phyloP scores from a whole-genome alignment of 2,797 vertebrate genomes.

The Rhincodon typus region DNA sequence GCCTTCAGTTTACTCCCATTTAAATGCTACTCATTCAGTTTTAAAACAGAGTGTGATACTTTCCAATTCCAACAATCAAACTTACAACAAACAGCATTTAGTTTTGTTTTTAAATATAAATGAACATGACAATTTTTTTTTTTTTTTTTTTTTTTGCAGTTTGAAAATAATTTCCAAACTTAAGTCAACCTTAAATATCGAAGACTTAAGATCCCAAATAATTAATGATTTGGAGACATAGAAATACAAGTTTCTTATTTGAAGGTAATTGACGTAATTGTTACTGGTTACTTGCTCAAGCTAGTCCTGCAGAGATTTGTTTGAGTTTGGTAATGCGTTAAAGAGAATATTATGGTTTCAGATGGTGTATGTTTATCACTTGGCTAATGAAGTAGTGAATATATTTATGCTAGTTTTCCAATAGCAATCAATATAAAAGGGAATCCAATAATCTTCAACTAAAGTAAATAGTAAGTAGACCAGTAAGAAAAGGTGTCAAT shows the following conservation, averaged over 20 bases:
- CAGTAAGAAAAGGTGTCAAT: too few species aligned
- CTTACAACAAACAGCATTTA: neutral
- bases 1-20: neutral
- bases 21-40: neutral
- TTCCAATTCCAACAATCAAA: neutral
- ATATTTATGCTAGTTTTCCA: too few species aligned
- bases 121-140: neutral
- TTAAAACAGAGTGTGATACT: too few species aligned
- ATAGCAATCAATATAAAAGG: too few species aligned
- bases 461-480: too few species aligned
- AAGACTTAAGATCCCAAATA: neutral
- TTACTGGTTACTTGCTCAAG: neutral
- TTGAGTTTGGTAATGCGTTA: neutral
- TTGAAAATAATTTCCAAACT: neutral
- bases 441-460: neutral
- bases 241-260: too few species aligned
- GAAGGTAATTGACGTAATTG: too few species aligned
- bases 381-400: neutral
- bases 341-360: too few species aligned
- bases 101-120: neutral
- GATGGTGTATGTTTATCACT: neutral
- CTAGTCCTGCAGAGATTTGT: neutral
- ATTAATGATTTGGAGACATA: neutral
- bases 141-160: neutral
- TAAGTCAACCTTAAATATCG: neutral